Evolutionary conservation across 2,888 invertebrate species (phyloP), one percentile per base, ranked within the genome.

Genomic region (Megaustenia siamemsis): DNA sequence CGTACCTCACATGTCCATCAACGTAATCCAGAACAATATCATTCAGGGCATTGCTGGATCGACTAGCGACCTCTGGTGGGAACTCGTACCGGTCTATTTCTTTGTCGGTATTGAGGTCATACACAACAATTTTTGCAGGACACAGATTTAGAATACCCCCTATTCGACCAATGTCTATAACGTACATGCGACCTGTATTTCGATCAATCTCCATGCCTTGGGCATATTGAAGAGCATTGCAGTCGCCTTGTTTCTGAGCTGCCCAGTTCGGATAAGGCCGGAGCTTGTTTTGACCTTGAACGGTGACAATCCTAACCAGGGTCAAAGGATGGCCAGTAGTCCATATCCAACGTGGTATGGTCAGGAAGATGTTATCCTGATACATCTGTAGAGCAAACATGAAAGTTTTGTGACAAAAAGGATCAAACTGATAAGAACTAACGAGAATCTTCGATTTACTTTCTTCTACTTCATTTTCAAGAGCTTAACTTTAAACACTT

Each of bases 181-280:
- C 90, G 87, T 89, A 92, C 91, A 92, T 90, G 38, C 82, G 86
- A 15, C 90, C 90, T 12, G 87, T 88, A 82, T 90, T 90, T 28
- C 91, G 90, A 82, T 91, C 91, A 18, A 92, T 87, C 80, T 91
- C 91, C 88, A 92, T 91, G 73, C 90, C 90, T 84, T 91, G 91
- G 5, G 89, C 90, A 81, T 89, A 90, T 79, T 92, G 92, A 21
- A 92, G 85, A 0, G 90, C 90, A 28, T 86, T 76, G 78, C 92
- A 92, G 79, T 90, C 87, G 0, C 90, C 92, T 43, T 89, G 79
- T n/a, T 82, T 87, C 82, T 92, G 91, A 86, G 87, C 86, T 5
- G 82, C 83, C 92, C 91, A 92, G 68, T 83, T 87, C 0, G 91
- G 91, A 45, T 89, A 92, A 0, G 92, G 90, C 38, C 88, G 86